phyloP scores from a whole-genome alignment of 2,888 invertebrate species.

The Agonopterix subpropinquella region DNA sequence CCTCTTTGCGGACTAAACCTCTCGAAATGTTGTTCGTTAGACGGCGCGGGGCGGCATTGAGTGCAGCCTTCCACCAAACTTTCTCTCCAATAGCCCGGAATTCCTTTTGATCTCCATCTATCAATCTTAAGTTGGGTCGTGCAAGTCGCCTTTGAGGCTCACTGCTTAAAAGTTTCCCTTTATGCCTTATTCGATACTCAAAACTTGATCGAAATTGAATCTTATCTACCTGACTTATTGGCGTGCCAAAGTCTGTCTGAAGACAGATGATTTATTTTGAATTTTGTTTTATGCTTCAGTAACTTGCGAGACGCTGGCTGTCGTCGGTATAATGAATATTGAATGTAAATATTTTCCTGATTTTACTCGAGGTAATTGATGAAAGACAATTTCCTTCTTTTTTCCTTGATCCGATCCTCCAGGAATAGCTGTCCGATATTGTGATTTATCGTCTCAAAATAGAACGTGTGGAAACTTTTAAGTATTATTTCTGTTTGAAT shows the following conservation, averaged over 20 bases:
- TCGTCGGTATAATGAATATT: slow-evolving; percentile 27
- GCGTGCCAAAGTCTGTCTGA: background rate
- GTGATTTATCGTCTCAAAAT: slow-evolving; percentile 57
- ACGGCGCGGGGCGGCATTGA: slow-evolving; percentile 1
- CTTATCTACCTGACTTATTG: background rate
- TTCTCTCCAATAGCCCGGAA: slow-evolving; percentile 6
- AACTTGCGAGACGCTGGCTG: slow-evolving; percentile 20
- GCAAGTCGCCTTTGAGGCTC: slow-evolving; percentile 7
- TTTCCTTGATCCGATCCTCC: slow-evolving; percentile 34
- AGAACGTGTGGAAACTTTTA: slow-evolving; percentile 20
- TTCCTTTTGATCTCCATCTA: slow-evolving; percentile 13
- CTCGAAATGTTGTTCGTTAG: background rate
- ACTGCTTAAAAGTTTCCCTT: slow-evolving; percentile 20
- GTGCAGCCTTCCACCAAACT: slow-evolving; percentile 10
- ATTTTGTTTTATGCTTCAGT: slow-evolving; percentile 18
- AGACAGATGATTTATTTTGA: slow-evolving; percentile 11
- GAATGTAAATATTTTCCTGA: slow-evolving; percentile 30
- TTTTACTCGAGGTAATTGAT: slow-evolving; percentile 44
- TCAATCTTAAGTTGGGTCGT: slow-evolving; percentile 9
- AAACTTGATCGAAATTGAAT: slow-evolving; percentile 5
- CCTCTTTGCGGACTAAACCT: background rate
- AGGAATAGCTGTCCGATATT: slow-evolving; percentile 48
- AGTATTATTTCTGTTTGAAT: background rate
- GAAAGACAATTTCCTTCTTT: slow-evolving; percentile 38
- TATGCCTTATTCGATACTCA: slow-evolving; percentile 5